Evolutionary conservation across 2,797 vertebrate species (phyloP).

Genomic region (Dallia pectoralis): DNA sequence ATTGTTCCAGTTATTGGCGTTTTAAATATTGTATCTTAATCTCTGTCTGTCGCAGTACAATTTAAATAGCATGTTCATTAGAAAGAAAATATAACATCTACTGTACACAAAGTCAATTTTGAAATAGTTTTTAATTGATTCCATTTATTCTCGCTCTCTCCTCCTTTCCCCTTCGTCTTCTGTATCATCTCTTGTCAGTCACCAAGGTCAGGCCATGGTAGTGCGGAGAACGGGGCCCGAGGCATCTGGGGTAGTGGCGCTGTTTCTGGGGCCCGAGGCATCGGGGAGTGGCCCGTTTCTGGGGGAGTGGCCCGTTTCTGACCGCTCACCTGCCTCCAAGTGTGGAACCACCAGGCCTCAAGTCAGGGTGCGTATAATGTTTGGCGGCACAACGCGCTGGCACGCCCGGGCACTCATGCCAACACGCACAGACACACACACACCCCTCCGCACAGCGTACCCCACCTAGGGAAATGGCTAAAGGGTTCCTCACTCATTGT

Average conservation of each 20-base stretch:
- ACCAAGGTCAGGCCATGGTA: constrained; percentile 53
- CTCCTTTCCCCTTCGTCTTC: neutral
- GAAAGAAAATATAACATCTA: constrained; percentile 37
- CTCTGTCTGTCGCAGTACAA: neutral
- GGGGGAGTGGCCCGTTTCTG: constrained; percentile 59
- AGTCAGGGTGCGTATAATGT: constrained; percentile 78
- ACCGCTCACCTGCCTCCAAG: constrained; percentile 49
- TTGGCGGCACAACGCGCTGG: constrained; percentile 50
- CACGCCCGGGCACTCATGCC: neutral
- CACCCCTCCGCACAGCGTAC: constrained; percentile 68
- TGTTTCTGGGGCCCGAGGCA: too few species aligned
- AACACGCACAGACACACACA: constrained; percentile 17
- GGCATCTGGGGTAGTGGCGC: constrained; percentile 58
- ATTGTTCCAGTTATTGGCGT: constrained; percentile 42
- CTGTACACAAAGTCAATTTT: constrained; percentile 31
- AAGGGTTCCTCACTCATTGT: constrained; percentile 31
- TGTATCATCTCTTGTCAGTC: constrained; percentile 46
- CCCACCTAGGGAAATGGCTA: constrained; percentile 36
- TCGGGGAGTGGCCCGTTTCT: too few species aligned
- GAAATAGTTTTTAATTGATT: constrained; percentile 50
- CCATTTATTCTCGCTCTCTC: constrained; percentile 6
- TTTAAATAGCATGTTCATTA: constrained; percentile 40
- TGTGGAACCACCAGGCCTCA: constrained; percentile 71
- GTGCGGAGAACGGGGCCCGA: constrained; percentile 51
- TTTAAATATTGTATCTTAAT: constrained; percentile 47